These are phyloP conservation scores for Parazoanthus swiftii DNA, from an alignment of 92 coral and sea anemone species.

Conservation along the genomic window DNA sequence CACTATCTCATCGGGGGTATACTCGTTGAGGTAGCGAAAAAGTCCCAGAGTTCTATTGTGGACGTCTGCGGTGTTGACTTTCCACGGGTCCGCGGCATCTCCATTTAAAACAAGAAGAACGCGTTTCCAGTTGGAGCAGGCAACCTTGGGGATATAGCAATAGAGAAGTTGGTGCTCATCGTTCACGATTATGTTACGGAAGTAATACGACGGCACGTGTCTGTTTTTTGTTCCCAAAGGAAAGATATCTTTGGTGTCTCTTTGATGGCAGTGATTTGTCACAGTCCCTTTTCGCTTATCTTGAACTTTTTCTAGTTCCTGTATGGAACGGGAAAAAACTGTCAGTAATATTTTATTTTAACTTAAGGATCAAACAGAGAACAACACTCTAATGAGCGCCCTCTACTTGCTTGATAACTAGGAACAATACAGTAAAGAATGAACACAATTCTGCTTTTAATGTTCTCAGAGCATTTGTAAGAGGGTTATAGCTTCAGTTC, in stretches of 20 bases:
- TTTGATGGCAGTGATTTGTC: conserved; percentile 70
- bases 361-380: not conserved
- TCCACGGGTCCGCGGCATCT: conserved; percentile 89
- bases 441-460: not conserved
- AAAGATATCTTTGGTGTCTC: conserved; percentile 69
- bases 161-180: conserved; percentile 84
- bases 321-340: not conserved
- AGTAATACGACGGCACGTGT: conserved; percentile 69
- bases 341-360: not conserved
- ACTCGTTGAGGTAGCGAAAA: conserved; percentile 90
- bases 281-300: conserved; percentile 64
- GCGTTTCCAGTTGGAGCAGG: conserved; percentile 97
- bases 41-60: conserved; percentile 85
- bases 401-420: too few relatives aligned
- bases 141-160: conserved; percentile 92
- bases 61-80: conserved; percentile 77
- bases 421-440: too few relatives aligned
- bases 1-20: conserved; percentile 84
- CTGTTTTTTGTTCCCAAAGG: conserved; percentile 71
- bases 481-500: too few relatives aligned
- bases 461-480: too few relatives aligned
- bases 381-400: too few relatives aligned
- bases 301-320: conserved; percentile 52
- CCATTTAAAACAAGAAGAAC: conserved; percentile 94
- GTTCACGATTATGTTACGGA: conserved; percentile 82